Evolutionary conservation across 2,888 invertebrate species (phyloP).

Genomic region (Gymnosoma rotundatum): DNA sequence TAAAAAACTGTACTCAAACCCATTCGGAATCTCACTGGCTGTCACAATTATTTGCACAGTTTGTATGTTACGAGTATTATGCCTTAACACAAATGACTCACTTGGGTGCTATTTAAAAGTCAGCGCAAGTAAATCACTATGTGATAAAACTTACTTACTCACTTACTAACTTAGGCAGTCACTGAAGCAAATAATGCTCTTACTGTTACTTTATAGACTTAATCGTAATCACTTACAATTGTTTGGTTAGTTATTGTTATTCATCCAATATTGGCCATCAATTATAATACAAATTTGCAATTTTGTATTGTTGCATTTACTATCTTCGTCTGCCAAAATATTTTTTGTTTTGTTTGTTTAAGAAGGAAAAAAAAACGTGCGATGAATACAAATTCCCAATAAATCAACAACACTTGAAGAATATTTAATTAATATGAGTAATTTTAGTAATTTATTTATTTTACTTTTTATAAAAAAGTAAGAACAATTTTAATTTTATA

Average conservation of each 20-base stretch:
- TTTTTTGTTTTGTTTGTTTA: conserved; percentile 12
- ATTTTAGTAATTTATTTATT: neutral
- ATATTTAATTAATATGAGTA: conserved; percentile 49
- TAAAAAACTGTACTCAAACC: conserved; percentile 4
- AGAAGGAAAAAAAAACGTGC: conserved; percentile 25
- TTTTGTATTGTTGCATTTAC: neutral
- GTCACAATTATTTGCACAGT: conserved; percentile 20
- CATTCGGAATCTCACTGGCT: neutral
- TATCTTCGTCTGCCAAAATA: conserved; percentile 9
- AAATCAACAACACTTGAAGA: conserved; percentile 23
- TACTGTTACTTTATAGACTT: neutral
- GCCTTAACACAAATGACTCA: conserved; percentile 60
- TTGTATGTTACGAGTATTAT: conserved; percentile 19
- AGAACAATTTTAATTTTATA: too few relatives aligned
- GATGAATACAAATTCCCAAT: conserved; percentile 34
- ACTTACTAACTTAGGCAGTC: conserved; percentile 14
- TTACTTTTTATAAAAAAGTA: too few relatives aligned
- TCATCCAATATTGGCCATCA: conserved; percentile 27
- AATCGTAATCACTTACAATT: conserved; percentile 1
- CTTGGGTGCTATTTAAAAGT: conserved; percentile 59
- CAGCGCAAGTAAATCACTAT: conserved; percentile 45
- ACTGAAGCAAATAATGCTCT: conserved; percentile 21
- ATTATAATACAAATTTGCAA: conserved; percentile 21
- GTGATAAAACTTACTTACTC: conserved; percentile 29
- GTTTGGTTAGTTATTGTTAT: too few relatives aligned